Base-by-base conservation (phyloP, 2,113 vertebrate species). In the Rhea americana region DNA sequence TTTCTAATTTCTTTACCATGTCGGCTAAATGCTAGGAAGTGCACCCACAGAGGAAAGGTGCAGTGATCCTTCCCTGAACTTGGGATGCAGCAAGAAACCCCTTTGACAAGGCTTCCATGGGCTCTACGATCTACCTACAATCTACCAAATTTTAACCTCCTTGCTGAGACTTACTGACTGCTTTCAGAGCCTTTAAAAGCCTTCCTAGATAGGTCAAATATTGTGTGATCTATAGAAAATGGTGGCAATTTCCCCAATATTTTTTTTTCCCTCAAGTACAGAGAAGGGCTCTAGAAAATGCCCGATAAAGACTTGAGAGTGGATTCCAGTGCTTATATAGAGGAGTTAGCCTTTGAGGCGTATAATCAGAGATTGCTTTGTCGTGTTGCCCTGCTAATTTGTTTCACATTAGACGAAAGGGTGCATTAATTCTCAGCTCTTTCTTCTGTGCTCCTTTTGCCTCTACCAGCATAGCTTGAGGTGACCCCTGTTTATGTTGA, bases 311-410 rank as follows among this genome's bases (percentile, higher is more conserved):
- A 63, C 12, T 50, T 65, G 37, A 41, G 85, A 67, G 26, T 0
- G 16, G 19, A 58, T 12, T 61, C 19, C 30, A 67, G 7, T 19
- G n/a, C 79, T 75, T 71, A 3, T 45, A 19, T 24, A 43, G n/a
- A 62, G 45, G 16, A 10, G 17, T 8, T 68, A 37, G 9, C 32
- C 26, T 80, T 47, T 56, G 50, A 61, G 41, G 51, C 10, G 5
- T 26, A 47, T 51, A 43, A 53, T 67, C 41, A 21, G 28, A 70
- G 55, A 26, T 25, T 47, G 15, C 8, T 73, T 56, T 75, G 21
- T 70, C 0, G 0, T 56, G 13, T 85, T 76, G 41, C 43, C n/a
- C 12, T 30, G 56, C 22, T 35, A 53, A 25, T 25, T 61, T 62
- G 15, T 37, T 88, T 74, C 35, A 48, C 62, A 37, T 47, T 45